phyloP scores from a whole-genome alignment of 2,113 vertebrate species.

The Lonchura striata region DNA sequence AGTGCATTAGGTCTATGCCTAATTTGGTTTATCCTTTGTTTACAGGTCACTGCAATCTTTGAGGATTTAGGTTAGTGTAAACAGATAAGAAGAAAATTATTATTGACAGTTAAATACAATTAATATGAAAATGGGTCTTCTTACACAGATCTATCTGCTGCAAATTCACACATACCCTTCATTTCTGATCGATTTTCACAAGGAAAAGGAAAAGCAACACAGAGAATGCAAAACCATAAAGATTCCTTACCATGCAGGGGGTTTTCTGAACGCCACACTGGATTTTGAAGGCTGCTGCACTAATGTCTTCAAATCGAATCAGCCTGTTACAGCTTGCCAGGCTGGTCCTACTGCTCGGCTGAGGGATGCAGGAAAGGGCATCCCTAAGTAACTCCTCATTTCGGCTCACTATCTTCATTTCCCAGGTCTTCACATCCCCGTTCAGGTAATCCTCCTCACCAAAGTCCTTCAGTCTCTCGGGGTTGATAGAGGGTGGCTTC shows the following conservation, averaged over 20 bases:
- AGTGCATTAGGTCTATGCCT: background rate
- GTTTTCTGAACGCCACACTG: slow-evolving; percentile 84
- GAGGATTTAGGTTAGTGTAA: slow-evolving; percentile 16
- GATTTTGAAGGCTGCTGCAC: slow-evolving; percentile 86
- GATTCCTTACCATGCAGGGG: slow-evolving; percentile 81
- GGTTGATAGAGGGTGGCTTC: slow-evolving; percentile 77
- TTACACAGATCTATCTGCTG: background rate
- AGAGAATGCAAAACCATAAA: background rate
- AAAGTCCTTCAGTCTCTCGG: slow-evolving; percentile 87
- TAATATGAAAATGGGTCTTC: background rate
- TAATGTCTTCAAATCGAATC: slow-evolving; percentile 88
- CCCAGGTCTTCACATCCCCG: slow-evolving; percentile 76
- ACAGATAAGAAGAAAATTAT: slow-evolving; percentile 12
- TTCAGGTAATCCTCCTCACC: slow-evolving; percentile 86
- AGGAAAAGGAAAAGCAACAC: background rate
- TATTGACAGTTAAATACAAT: background rate
- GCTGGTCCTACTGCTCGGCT: slow-evolving; percentile 47
- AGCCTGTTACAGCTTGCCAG: slow-evolving; percentile 59
- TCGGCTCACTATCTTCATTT: slow-evolving; percentile 70
- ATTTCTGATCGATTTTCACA: background rate
- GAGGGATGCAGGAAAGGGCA: slow-evolving; percentile 66
- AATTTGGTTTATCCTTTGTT: slow-evolving; percentile 41
- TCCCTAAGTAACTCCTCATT: slow-evolving; percentile 72
- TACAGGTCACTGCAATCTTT: slow-evolving; percentile 11
- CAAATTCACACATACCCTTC: background rate